phyloP scores from a whole-genome alignment of 2,888 invertebrate species.

The Platycheirus rosarum region DNA sequence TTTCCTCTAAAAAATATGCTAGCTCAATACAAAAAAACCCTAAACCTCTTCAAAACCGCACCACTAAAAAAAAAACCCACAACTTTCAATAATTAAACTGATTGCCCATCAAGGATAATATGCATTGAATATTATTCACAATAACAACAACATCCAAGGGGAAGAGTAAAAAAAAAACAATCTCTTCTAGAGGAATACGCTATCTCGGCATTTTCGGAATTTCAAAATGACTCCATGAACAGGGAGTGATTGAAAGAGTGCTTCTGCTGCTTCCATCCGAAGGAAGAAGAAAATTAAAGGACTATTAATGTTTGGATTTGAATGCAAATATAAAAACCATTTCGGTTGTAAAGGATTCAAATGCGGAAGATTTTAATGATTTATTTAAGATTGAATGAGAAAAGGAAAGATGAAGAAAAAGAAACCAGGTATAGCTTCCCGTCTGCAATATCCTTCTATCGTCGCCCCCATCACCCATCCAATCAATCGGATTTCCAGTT shows the following conservation, averaged over 20 bases:
- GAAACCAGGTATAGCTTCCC: slow-evolving; percentile 5
- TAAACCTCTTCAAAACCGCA: neutral
- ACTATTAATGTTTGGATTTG: slow-evolving; percentile 68
- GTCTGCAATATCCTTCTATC: neutral
- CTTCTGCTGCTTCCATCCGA: neutral
- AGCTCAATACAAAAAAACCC: no score
- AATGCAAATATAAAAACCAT: slow-evolving; percentile 57
- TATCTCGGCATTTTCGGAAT: slow-evolving; percentile 38
- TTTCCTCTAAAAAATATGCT: no score
- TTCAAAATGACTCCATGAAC: slow-evolving; percentile 20
- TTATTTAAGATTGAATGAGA: slow-evolving; percentile 54
- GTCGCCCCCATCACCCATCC: neutral
- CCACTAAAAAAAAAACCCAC: neutral
- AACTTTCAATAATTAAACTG: slow-evolving; percentile 44
- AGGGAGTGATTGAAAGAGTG: neutral
- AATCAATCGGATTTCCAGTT: slow-evolving; percentile 54
- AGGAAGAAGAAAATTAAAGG: slow-evolving; percentile 57
- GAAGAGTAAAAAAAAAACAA: slow-evolving; percentile 7
- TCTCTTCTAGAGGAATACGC: slow-evolving; percentile 28
- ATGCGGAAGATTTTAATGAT: slow-evolving; percentile 73
- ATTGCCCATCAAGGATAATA: slow-evolving; percentile 50
- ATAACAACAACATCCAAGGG: slow-evolving; percentile 13
- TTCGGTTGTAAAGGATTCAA: slow-evolving; percentile 62
- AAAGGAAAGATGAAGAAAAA: slow-evolving; percentile 28
- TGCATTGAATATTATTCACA: slow-evolving; percentile 41